Evolutionary conservation across 2,888 invertebrate species (phyloP).

Genomic region (Torymus auratus): DNA sequence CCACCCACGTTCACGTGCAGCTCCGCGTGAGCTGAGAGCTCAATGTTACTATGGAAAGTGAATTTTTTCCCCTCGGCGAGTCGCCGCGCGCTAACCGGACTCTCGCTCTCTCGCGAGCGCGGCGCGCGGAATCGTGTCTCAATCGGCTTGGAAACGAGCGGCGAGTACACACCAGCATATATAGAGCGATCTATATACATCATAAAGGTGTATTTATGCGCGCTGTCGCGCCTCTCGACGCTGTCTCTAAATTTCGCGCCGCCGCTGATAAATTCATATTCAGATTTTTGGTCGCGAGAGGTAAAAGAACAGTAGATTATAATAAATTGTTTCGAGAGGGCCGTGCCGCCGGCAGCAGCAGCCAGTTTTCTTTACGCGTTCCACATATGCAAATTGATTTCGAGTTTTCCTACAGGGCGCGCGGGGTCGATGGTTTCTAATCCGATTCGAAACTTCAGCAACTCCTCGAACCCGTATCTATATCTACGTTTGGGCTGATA

Average conservation of each 20-base stretch:
- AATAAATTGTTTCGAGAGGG: conserved; percentile 4
- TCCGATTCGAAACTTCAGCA: conserved; percentile 8
- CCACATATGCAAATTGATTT: conserved; percentile 1
- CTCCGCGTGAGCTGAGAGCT: conserved; percentile 72
- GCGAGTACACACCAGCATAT: not conserved
- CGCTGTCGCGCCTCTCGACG: not conserved
- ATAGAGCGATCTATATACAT: not conserved
- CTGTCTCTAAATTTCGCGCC: not conserved
- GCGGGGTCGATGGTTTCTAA: conserved; percentile 22
- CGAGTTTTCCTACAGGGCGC: conserved; percentile 1
- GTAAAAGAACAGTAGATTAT: not conserved
- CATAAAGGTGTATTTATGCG: not conserved
- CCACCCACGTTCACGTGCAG: conserved; percentile 74
- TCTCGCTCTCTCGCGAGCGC: conserved; percentile 24
- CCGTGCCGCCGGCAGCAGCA: too few species aligned
- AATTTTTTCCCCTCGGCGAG: conserved; percentile 56
- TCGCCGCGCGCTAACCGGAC: conserved; percentile 47
- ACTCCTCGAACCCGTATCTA: not conserved
- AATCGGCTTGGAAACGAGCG: too few species aligned
- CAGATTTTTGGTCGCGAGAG: too few species aligned
- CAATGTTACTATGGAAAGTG: conserved; percentile 68
- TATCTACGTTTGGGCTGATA: not conserved
- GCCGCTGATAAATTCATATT: not conserved
- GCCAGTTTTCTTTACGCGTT: not conserved
- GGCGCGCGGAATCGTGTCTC: too few species aligned